Evolutionary conservation across 2,797 vertebrate species (phyloP).

Genomic region (Anisognathus igniventris): DNA sequence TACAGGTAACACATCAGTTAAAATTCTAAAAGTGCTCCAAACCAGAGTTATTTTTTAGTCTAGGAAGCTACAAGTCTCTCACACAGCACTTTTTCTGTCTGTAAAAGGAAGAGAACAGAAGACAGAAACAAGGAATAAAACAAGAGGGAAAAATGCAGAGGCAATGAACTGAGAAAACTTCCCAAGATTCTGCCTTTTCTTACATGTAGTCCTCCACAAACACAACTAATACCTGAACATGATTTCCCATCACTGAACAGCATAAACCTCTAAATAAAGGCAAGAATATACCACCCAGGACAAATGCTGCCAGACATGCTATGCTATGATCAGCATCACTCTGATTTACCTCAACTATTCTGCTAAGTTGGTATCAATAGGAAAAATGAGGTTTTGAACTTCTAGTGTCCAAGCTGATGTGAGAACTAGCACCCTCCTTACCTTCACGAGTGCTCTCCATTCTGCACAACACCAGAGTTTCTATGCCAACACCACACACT

Average conservation of each 20-base stretch:
- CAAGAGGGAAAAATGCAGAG: neutral
- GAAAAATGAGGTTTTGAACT: neutral
- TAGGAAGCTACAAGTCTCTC: neutral
- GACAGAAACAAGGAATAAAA: neutral
- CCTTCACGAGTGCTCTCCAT: rapidly evolving
- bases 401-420: neutral
- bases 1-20: neutral
- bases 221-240: neutral
- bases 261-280: neutral
- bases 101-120: neutral
- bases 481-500: neutral
- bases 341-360: neutral
- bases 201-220: neutral
- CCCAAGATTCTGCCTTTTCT: neutral
- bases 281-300: neutral
- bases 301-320: neutral
- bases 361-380: neutral
- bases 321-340: neutral
- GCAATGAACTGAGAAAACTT: neutral
- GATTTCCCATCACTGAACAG: neutral
- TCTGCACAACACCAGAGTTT: neutral
- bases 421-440: neutral
- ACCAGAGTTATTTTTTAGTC: neutral
- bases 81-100: neutral
- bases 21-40: neutral